phyloP scores from a whole-genome alignment of 1,140 invertebrate genomes.

The Neuroterus valhalla region DNA sequence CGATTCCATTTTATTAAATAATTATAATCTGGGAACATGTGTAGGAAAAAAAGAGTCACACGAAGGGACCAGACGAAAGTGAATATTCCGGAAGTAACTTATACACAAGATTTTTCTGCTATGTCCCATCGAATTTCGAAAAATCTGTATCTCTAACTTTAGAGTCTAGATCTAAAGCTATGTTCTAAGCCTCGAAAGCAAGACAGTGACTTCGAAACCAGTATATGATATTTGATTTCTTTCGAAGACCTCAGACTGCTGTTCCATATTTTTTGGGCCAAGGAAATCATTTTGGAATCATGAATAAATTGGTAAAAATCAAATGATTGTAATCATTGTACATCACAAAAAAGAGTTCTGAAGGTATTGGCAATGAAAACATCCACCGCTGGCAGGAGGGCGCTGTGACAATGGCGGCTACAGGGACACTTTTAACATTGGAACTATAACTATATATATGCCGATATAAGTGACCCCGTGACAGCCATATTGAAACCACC shows the following conservation, averaged over 20 bases:
- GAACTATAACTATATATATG: no score
- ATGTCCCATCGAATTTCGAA: slow-evolving; percentile 3
- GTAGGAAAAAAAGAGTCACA: slow-evolving; percentile 39
- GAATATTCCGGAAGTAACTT: slow-evolving; percentile 45
- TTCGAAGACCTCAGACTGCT: background rate
- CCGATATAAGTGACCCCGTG: no score
- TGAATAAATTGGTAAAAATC: no score
- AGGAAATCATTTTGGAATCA: no score
- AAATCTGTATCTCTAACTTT: slow-evolving; percentile 19
- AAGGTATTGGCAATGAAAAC: no score
- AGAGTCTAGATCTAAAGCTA: slow-evolving; percentile 26
- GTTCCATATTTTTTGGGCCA: background rate
- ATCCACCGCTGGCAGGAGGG: no score
- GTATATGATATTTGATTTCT: background rate
- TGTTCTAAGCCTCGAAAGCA: slow-evolving; percentile 6
- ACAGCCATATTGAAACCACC: no score
- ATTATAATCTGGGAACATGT: slow-evolving; percentile 26
- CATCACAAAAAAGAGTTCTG: no score
- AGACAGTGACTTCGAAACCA: background rate
- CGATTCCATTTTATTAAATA: slow-evolving; percentile 8
- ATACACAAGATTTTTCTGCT: slow-evolving; percentile 19
- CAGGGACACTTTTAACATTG: no score
- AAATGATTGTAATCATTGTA: no score
- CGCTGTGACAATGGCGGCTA: no score
- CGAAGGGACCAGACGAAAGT: slow-evolving; percentile 64